Percentiles rank a stretch among this genome's conserved stretches.
phyloP scores from a whole-genome alignment of 2,888 invertebrate species.

The Apodemia hepburni region DNA sequence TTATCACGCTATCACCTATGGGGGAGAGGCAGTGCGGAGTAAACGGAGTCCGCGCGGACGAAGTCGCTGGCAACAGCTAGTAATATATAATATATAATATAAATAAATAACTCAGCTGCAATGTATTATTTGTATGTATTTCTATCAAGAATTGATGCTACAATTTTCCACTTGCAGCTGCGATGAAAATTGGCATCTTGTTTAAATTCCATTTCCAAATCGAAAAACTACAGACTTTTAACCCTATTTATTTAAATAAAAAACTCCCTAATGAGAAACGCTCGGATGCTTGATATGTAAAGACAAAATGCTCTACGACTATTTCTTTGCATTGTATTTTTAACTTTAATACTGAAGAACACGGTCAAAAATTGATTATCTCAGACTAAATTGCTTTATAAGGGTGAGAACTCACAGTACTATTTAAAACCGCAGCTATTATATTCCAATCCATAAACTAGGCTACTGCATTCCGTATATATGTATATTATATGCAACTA shows the following conservation, averaged over 20 bases:
- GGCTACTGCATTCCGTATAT: too few relatives aligned
- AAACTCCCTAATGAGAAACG: constrained; percentile 60
- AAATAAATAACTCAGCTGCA: too few relatives aligned
- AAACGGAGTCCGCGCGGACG: too few relatives aligned
- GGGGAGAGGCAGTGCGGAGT: too few relatives aligned
- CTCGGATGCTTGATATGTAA: constrained; percentile 61
- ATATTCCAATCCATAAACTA: not conserved
- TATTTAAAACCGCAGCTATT: not conserved
- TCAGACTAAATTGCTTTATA: not conserved
- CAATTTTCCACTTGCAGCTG: not conserved
- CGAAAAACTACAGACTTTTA: constrained; percentile 41
- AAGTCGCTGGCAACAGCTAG: too few relatives aligned
- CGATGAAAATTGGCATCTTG: constrained; percentile 66
- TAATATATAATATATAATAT: too few relatives aligned
- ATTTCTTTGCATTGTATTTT: constrained; percentile 40
- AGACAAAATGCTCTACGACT: constrained; percentile 66
- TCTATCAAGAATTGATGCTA: not conserved
- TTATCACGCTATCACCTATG: too few relatives aligned
- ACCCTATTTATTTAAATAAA: constrained; percentile 45
- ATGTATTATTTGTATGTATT: too few relatives aligned
- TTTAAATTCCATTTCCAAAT: constrained; percentile 68
- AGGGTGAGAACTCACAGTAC: not conserved
- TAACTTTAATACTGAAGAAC: constrained; percentile 35
- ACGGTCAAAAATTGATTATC: constrained; percentile 31
- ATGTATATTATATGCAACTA: too few relatives aligned